Conservation (phyloP, 2,113 vertebrate genomes). For the Pollimyrus isidori region DNA sequence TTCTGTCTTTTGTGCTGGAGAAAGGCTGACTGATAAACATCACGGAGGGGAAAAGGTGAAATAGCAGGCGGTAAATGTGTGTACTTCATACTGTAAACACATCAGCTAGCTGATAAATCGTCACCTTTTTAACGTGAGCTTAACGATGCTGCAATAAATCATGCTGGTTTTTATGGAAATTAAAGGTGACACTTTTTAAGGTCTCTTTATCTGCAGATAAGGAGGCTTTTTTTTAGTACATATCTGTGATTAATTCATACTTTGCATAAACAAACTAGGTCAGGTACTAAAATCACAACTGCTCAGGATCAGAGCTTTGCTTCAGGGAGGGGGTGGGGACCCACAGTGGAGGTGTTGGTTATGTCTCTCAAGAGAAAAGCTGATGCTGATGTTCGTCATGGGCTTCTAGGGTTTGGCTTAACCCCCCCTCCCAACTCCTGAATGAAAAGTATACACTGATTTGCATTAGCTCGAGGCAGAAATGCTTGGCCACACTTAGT, state of each 20-base stretch:
- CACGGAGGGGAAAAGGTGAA: not conserved
- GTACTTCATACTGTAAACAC: not conserved
- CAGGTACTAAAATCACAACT: not conserved
- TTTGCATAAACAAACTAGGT: not conserved
- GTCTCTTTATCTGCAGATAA: not conserved
- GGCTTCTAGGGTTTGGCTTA: not conserved
- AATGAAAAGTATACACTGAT: constrained; percentile 13
- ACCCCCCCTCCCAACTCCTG: not conserved
- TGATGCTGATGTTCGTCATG: constrained; percentile 4
- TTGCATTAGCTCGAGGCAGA: constrained; percentile 12
- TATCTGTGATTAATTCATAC: not conserved
- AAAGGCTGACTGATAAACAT: not conserved
- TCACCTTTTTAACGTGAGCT: not conserved
- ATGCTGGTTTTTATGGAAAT: not conserved
- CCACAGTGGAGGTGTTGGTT: not conserved
- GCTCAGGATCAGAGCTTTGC: not conserved
- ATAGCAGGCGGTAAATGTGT: not conserved
- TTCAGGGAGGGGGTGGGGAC: not conserved
- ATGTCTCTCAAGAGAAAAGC: not conserved
- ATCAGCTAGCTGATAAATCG: not conserved
- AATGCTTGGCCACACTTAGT: not conserved
- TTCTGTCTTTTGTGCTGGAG: not conserved
- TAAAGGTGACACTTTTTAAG: constrained; percentile 3
- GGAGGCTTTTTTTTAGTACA: not conserved
- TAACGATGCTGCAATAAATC: not conserved